Percentiles rank a stretch among this genome's conserved stretches.
These are phyloP conservation scores for Conger conger DNA, from an alignment of 2,113 vertebrate genomes.

Conservation along the genomic window DNA sequence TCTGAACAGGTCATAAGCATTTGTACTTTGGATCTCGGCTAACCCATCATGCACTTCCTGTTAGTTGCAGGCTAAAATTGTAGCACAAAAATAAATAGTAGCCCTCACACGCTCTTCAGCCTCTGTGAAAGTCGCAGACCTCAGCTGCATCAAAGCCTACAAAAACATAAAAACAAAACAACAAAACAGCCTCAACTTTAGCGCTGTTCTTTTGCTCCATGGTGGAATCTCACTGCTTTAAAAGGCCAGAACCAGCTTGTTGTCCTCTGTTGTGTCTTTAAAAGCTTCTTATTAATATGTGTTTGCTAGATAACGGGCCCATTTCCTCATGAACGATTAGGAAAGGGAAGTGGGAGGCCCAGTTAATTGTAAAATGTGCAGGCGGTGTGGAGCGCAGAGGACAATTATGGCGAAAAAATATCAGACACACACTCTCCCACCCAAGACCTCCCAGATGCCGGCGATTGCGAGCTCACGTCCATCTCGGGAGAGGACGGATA, in stretches of 20 bases:
- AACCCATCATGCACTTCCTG: slow-evolving; percentile 1
- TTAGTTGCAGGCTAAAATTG: background rate
- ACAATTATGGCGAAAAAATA: slow-evolving; percentile 28
- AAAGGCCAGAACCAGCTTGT: slow-evolving; percentile 4
- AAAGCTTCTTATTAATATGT: slow-evolving; percentile 45
- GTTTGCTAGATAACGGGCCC: slow-evolving; percentile 42
- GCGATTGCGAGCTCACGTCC: slow-evolving; percentile 4
- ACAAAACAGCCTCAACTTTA: background rate
- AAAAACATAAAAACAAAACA: background rate
- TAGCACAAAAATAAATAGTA: background rate
- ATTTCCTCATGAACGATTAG: slow-evolving; percentile 41
- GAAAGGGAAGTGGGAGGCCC: slow-evolving; percentile 40
- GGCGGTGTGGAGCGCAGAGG: slow-evolving; percentile 21
- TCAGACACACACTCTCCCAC: slow-evolving; percentile 15
- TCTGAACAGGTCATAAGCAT: background rate
- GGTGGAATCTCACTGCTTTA: background rate
- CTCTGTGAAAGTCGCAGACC: background rate
- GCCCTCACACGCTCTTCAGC: background rate
- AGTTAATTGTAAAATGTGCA: slow-evolving; percentile 38
- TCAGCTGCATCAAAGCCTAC: background rate
- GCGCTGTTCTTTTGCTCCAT: background rate
- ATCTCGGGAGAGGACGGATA: background rate
- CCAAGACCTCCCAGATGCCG: slow-evolving; percentile 19
- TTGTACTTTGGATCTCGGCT: background rate
- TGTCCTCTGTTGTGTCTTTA: slow-evolving; percentile 18